Conservation (phyloP, 1,140 invertebrate species). For the Zaprionus tsacasi region DNA sequence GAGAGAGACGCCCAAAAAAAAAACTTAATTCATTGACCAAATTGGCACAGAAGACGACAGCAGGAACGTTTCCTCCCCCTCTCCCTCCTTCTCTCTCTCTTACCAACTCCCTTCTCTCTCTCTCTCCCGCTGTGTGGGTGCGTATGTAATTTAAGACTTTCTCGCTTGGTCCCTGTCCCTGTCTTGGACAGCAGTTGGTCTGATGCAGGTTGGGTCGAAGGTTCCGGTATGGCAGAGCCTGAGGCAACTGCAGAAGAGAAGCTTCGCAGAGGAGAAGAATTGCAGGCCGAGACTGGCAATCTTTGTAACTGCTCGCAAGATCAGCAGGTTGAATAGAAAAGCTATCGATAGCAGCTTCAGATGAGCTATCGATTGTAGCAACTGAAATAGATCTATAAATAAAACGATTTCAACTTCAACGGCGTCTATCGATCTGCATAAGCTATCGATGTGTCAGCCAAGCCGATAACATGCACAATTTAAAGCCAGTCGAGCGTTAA, state of each 20-base stretch:
- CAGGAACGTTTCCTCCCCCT: slow-evolving; percentile 26
- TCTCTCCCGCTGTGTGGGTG: slow-evolving; percentile 55
- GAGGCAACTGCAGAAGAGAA: background rate
- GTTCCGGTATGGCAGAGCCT: slow-evolving; percentile 3
- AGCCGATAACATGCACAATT: background rate
- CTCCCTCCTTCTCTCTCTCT: background rate
- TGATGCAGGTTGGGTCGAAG: slow-evolving; percentile 43
- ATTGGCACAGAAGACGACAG: slow-evolving; percentile 35
- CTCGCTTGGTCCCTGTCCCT: slow-evolving; percentile 49
- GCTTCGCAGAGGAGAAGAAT: background rate
- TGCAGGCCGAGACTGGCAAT: background rate
- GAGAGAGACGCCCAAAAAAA: slow-evolving; percentile 43
- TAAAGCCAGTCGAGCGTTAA: background rate
- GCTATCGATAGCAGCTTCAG: too few relatives aligned
- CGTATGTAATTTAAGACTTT: slow-evolving; percentile 79
- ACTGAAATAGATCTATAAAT: background rate
- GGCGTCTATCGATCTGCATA: slow-evolving; percentile 2
- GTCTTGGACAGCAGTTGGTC: slow-evolving; percentile 56
- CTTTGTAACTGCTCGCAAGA: background rate
- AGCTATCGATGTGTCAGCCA: slow-evolving; percentile 14
- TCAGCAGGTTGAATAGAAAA: background rate
- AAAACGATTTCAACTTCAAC: background rate
- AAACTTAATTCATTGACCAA: slow-evolving; percentile 58
- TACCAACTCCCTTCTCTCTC: background rate
- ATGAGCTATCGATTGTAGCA: background rate